Evolutionary conservation across 2,113 vertebrate species (phyloP), one percentile per base, ranked within the genome.

Genomic region (Craseonycteris thonglongyai): DNA sequence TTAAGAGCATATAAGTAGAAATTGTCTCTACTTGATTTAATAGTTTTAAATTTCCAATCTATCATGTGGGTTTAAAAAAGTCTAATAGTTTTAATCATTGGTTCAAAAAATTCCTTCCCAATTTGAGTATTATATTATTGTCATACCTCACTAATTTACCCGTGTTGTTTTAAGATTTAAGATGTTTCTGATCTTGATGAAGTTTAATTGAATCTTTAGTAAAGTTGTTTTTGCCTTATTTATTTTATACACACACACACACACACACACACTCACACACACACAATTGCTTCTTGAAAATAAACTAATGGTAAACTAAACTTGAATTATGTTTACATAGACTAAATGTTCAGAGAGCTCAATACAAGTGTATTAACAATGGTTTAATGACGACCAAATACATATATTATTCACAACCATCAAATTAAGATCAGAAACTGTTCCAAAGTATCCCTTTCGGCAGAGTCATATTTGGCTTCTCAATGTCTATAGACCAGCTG

Each of bases 401-500:
- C 19, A 6, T 63, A 38, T 72, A 15, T 49, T 59, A 45, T 78
- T 96, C 24, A 86, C 18, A 68, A 65, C 3, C 51, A 74, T 94
- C 88, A 95, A 68, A 93, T 30, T 75, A 82, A 90, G 65, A 82
- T 92, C 40, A 92, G 45, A 93, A 94, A 33, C 1, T 7, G 2
- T 33, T 88, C n/a, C 16, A 19, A 49, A 49, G 26, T 33, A 92
- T 19, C 0, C 94, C 91, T 93, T 93, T 95, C 35, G 49, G 58
- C 89, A 49, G 69, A 59, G 86, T 95, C 68, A 79, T 61, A 33
- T 91, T 91, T 97, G 79, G 88, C 30, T 92, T 45, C 66, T 63
- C 69, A 30, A 83, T 51, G 40, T 90, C 92, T 95, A 14, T 63
- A 78, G 45, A 58, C 59, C 58, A 80, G 26, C 79, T 95, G 75